Evolutionary conservation across 2,888 invertebrate species (phyloP), one percentile per base, ranked within the genome.

Genomic region (Chalcis sispes): DNA sequence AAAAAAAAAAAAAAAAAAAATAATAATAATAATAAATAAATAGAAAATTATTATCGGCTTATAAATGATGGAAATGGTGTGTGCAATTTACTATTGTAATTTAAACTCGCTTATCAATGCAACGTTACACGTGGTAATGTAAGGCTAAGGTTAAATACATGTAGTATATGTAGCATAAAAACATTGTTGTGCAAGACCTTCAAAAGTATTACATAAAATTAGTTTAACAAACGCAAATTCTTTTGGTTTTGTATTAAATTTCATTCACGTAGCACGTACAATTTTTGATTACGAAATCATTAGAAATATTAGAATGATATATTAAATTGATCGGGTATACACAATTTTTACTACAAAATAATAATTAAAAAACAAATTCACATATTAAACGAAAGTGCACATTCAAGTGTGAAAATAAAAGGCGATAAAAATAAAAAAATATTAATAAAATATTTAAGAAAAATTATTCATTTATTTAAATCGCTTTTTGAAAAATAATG

Each of bases 41-140:
- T 29, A 25, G 10, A n/a, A 59, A 10, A 36, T 40, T 46, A 46
- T 46, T 46, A 15, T 46, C 13, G n/a, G 15, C 10, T 15, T n/a
- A n/a, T 5, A 46, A 46, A 46, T 3, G 20, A 20, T 20, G 50
- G 20, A 20, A 50, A 20, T 20, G 4, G n/a, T 46, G 2, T n/a
- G 46, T 10, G 46, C 36, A 59, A 59, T 18, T 59, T 46, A n/a
- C 27, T 13, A 32, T 48, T n/a, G 18, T 32, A n/a, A 29, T 64
- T 48, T 29, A 20, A 18, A 72, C 36, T 13, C n/a, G 36, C 42
- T n/a, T 64, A 66, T 65, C 61, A 61, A 61, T 59, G 23, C 23
- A 23, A 15, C 32, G 27, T 23, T 40, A n/a, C 13, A 1, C 62
- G 27, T 27, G 20, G 20, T 46, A 27, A 46, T n/a, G 27, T 27